These are phyloP conservation scores for Hippocampus kuda DNA, from an alignment of 2,797 vertebrate species.

Conservation along the genomic window DNA sequence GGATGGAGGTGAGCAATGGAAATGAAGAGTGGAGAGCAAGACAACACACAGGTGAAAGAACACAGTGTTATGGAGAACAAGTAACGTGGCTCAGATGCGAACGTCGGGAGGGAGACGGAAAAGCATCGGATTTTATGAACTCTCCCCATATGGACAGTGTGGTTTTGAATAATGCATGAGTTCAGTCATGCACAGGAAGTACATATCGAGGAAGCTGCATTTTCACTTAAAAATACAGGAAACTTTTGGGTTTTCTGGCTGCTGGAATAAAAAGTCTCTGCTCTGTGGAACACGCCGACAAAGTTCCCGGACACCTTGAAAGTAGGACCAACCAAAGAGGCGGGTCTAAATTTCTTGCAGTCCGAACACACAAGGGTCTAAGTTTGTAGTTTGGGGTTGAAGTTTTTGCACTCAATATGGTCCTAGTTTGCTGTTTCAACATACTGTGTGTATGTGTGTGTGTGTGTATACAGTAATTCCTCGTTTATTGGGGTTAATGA, in stretches of 20 bases:
- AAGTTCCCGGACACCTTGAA: background rate
- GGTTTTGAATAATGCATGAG: background rate
- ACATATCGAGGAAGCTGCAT: background rate
- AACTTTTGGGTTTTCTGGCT: background rate
- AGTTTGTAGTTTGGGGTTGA: too few relatives aligned
- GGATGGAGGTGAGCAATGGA: constrained; percentile 60
- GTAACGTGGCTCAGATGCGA: constrained; percentile 9
- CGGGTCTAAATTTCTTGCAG: background rate
- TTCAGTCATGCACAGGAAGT: background rate
- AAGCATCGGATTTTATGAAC: background rate
- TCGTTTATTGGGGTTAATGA: too few relatives aligned
- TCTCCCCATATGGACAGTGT: background rate
- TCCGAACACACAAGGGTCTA: background rate
- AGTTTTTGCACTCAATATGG: too few relatives aligned
- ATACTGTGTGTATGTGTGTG: too few relatives aligned
- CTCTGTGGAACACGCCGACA: background rate
- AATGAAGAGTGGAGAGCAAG: constrained; percentile 57
- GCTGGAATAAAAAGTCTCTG: background rate
- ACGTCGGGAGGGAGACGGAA: constrained; percentile 6
- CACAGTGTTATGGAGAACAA: constrained; percentile 36
- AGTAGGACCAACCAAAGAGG: background rate
- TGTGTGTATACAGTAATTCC: too few relatives aligned
- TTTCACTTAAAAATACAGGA: background rate
- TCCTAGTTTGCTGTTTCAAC: too few relatives aligned
- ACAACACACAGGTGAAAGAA: constrained; percentile 53